Conservation (phyloP, 2,888 invertebrate species). For the Slavum lentiscoides region DNA sequence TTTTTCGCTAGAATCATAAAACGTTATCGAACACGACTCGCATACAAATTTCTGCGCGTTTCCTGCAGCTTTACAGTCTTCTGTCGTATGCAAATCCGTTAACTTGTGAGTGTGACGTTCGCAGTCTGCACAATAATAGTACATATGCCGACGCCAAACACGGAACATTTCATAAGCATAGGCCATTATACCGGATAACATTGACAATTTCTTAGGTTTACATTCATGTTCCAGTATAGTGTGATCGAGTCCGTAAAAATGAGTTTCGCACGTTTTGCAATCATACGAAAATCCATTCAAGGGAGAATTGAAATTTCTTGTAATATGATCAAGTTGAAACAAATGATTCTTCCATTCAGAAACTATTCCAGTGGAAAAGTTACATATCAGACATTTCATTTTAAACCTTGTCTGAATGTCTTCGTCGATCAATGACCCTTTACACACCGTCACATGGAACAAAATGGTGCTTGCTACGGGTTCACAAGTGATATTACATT, state of each 20-base stretch:
- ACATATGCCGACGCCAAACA: background rate
- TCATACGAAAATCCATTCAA: background rate
- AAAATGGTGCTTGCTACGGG: background rate
- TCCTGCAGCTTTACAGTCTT: background rate
- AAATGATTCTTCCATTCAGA: slow-evolving; percentile 14
- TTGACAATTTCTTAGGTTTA: background rate
- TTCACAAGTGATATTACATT: background rate
- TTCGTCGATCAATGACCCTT: background rate
- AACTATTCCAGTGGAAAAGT: background rate
- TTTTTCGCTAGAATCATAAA: background rate
- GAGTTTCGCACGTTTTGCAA: slow-evolving; percentile 3
- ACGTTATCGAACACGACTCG: slow-evolving; percentile 5
- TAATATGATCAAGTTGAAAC: slow-evolving; percentile 13
- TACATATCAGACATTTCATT: slow-evolving; percentile 19
- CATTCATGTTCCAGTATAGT: slow-evolving; percentile 7
- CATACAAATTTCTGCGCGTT: background rate
- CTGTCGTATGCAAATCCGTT: background rate
- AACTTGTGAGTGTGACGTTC: background rate
- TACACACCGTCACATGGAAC: slow-evolving; percentile 20
- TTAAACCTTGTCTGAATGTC: background rate
- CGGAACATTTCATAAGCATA: background rate
- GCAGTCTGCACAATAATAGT: slow-evolving; percentile 19
- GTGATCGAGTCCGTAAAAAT: background rate
- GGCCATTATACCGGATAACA: background rate
- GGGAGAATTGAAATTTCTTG: background rate